A percentile compares a stretch with the other conserved stretches of the same genome.
Evolutionary conservation across 2,888 invertebrate genomes (phyloP).

Genomic region (Labia minor): DNA sequence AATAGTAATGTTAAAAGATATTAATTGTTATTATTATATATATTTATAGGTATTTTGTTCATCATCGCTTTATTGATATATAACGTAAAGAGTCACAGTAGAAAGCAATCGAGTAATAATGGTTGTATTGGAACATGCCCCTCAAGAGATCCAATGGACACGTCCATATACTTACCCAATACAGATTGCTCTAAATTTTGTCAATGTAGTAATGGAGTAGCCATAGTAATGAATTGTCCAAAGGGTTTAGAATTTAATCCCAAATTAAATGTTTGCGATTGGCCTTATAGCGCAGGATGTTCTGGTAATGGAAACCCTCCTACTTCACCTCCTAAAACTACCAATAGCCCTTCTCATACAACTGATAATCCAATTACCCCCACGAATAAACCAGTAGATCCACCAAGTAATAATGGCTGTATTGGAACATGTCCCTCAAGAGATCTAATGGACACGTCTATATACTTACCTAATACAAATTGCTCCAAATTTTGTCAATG

Average conservation of each 20-base stretch:
- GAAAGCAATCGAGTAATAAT: no score
- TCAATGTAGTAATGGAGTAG: neutral
- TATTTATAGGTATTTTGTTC: no score
- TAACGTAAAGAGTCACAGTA: no score
- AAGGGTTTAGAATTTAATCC: neutral
- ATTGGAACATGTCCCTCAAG: neutral
- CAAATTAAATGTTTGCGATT: neutral
- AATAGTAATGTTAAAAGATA: no score
- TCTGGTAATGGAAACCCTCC: neutral
- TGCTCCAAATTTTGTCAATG: neutral
- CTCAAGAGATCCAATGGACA: no score
- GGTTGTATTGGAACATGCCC: no score
- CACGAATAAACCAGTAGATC: neutral
- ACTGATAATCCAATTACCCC: neutral
- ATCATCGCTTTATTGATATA: no score
- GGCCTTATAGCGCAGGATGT: neutral
- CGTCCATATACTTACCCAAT: no score
- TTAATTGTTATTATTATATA: no score
- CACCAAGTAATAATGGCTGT: neutral
- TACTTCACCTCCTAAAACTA: neutral
- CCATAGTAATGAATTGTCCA: neutral
- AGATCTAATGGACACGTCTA: neutral
- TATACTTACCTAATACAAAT: neutral
- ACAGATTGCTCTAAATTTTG: neutral
- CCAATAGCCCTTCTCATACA: neutral